These are phyloP conservation scores for Matsumyia berberina DNA, from an alignment of 2,888 invertebrate species.

Conservation along the genomic window DNA sequence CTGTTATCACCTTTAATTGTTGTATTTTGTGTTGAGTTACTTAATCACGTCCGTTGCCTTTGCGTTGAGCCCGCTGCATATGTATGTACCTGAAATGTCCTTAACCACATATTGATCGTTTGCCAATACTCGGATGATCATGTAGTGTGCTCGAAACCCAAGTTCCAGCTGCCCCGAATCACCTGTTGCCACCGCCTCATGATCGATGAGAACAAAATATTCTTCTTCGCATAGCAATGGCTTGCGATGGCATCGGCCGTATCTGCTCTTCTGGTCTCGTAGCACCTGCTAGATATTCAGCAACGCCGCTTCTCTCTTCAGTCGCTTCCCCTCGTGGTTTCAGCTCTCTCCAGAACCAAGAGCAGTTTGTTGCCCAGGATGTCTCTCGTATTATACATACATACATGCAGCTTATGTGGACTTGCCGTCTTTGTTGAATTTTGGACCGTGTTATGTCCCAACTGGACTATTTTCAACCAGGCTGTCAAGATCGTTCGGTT, in stretches of 20 bases:
- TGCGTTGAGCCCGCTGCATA: constrained; percentile 29
- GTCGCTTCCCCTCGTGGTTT: background rate
- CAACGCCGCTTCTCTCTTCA: too few species aligned
- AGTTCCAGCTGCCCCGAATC: constrained; percentile 77
- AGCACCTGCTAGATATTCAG: too few species aligned
- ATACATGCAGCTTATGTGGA: too few species aligned
- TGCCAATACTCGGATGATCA: constrained; percentile 72
- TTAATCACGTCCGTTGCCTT: too few species aligned
- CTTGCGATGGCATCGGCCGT: constrained; percentile 13
- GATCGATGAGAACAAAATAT: constrained; percentile 24
- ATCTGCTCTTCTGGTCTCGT: constrained; percentile 4
- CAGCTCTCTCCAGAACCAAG: background rate
- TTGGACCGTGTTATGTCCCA: too few species aligned
- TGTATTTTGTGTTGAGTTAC: too few species aligned
- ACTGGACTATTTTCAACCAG: too few species aligned
- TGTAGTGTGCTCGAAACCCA: constrained; percentile 78
- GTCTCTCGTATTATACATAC: too few species aligned
- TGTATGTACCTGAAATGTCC: constrained; percentile 74
- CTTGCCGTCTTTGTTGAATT: too few species aligned
- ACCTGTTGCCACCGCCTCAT: constrained; percentile 24
- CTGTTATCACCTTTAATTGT: too few species aligned
- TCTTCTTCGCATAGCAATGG: background rate
- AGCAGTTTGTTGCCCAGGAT: too few species aligned
- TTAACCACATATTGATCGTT: constrained; percentile 77
- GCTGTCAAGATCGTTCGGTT: too few species aligned